Conservation (phyloP, 2,113 vertebrate species). For the Seriola aureovittata region DNA sequence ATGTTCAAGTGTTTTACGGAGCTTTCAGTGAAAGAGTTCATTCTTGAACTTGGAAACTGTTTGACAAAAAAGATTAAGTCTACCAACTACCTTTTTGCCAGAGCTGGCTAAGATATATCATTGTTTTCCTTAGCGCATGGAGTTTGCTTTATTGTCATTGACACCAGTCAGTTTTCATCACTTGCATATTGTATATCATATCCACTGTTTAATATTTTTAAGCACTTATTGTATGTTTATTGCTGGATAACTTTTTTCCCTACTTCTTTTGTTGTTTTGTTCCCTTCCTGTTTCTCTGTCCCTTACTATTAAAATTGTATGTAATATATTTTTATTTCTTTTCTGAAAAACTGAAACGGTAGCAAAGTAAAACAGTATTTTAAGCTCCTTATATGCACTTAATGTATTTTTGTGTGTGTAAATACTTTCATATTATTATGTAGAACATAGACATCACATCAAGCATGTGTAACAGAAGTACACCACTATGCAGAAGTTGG, state of each 20-base stretch:
- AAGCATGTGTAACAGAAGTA: not conserved
- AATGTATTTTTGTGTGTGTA: not conserved
- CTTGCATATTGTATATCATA: not conserved
- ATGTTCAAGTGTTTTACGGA: too few relatives aligned
- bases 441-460: not conserved
- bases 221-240: not conserved
- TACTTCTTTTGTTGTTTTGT: too few relatives aligned
- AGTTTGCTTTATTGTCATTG: not conserved
- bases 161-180: not conserved
- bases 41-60: too few relatives aligned
- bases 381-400: too few relatives aligned
- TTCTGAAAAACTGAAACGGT: too few relatives aligned
- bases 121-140: not conserved
- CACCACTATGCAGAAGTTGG: not conserved
- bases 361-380: too few relatives aligned
- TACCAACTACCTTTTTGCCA: not conserved
- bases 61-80: too few relatives aligned
- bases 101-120: not conserved
- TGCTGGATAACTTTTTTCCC: not conserved
- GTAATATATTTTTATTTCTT: too few relatives aligned
- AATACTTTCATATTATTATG: too few relatives aligned
- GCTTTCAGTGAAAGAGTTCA: too few relatives aligned
- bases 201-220: not conserved
- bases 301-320: too few relatives aligned
- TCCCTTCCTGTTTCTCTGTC: too few relatives aligned